phyloP scores from a whole-genome alignment of 2,797 vertebrate species.

The Cuculus canorus region DNA sequence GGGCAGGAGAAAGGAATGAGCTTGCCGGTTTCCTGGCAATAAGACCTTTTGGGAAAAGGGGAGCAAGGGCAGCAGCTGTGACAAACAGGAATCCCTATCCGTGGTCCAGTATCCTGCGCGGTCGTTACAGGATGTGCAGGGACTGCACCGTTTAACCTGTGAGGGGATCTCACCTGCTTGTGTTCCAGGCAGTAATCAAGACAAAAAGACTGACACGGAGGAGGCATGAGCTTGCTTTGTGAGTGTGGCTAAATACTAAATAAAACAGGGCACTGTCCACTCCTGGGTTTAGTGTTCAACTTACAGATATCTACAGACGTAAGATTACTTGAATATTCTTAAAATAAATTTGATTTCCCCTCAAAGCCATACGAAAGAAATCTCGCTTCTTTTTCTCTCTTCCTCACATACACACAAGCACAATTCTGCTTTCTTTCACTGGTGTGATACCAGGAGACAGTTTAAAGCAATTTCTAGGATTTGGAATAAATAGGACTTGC shows the following conservation, averaged over 20 bases:
- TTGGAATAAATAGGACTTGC: neutral
- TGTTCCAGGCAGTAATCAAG: neutral
- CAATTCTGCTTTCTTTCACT: neutral
- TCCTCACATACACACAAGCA: neutral
- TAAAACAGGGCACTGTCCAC: neutral
- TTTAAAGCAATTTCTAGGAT: neutral
- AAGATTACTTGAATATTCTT: neutral
- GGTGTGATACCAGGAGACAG: neutral
- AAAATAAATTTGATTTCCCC: neutral
- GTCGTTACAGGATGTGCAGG: accelerated
- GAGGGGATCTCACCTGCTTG: neutral
- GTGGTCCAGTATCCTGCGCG: accelerated
- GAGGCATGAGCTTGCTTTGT: neutral
- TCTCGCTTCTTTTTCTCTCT: neutral
- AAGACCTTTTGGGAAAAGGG: neutral
- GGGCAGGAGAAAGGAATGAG: neutral
- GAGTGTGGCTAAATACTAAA: neutral
- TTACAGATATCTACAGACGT: neutral
- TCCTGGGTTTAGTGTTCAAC: neutral
- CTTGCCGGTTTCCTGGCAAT: neutral
- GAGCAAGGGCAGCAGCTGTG: neutral
- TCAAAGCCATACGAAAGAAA: neutral
- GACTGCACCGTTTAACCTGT: accelerated
- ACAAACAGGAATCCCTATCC: neutral
- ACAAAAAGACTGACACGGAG: neutral